These are phyloP conservation scores for Drosophila bunnanda DNA, from an alignment of 2,888 invertebrate genomes.

Conservation along the genomic window DNA sequence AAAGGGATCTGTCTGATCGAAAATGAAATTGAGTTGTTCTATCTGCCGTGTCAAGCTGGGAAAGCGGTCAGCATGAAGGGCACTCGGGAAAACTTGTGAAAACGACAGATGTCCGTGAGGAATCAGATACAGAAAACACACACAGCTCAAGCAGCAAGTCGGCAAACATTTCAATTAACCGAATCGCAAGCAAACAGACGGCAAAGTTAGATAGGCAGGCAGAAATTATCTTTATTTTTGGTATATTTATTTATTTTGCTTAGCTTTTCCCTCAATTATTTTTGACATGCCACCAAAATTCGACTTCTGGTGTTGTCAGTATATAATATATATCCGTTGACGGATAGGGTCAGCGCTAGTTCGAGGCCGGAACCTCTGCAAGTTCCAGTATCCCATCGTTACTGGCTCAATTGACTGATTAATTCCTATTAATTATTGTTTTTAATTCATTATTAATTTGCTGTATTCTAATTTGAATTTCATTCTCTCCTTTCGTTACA, in stretches of 20 bases:
- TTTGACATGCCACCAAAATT: conserved; percentile 37
- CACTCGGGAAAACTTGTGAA: conserved; percentile 24
- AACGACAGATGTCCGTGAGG: conserved; percentile 33
- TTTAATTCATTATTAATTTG: background rate
- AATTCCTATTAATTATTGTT: background rate
- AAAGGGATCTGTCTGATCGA: conserved; percentile 14
- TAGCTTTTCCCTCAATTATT: conserved; percentile 37
- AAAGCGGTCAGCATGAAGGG: conserved; percentile 15
- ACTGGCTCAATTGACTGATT: conserved; percentile 2
- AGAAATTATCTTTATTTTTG: conserved; percentile 31
- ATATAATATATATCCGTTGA: background rate
- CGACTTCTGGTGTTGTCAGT: conserved; percentile 34
- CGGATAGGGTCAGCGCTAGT: conserved; percentile 26
- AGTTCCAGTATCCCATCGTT: conserved; percentile 1
- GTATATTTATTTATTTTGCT: conserved; percentile 19
- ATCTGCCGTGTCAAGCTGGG: conserved; percentile 12
- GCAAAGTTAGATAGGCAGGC: conserved; percentile 19
- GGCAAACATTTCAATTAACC: conserved; percentile 40
- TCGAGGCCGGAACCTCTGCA: conserved; percentile 1
- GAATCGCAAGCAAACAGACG: conserved; percentile 23
- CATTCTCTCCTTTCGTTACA: conserved; percentile 15
- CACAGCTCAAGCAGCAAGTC: conserved; percentile 23
- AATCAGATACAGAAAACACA: conserved; percentile 12
- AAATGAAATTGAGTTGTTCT: background rate
- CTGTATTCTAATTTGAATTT: conserved; percentile 7